These are phyloP conservation scores for Paracentrotus lividus DNA, from an alignment of 53 echinoderm and acorn worm genomes.

Conservation along the genomic window DNA sequence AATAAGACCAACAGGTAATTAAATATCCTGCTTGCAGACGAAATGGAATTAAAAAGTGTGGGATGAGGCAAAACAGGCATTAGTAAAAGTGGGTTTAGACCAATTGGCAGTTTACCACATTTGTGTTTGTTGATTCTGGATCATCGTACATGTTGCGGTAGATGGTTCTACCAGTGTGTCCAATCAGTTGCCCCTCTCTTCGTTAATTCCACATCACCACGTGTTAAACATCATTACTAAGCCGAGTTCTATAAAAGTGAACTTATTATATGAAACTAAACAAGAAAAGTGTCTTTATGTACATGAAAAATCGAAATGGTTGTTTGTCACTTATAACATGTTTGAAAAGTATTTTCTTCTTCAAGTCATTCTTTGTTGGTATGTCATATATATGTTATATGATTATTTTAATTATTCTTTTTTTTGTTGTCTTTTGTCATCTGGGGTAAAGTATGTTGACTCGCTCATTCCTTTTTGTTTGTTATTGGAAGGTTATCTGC, in stretches of 20 bases:
- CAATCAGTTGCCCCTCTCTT: neutral
- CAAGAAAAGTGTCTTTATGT: constrained; percentile 55
- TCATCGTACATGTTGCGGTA: too few species aligned
- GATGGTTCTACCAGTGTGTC: neutral
- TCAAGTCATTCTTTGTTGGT: neutral
- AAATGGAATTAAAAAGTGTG: too few species aligned
- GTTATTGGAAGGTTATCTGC: neutral
- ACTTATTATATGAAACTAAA: constrained; percentile 50
- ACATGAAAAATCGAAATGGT: constrained; percentile 10
- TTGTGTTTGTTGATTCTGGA: too few species aligned
- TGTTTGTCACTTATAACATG: neutral
- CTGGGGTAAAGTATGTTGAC: neutral
- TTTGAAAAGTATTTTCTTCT: neutral
- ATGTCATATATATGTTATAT: neutral
- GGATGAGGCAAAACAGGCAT: too few species aligned
- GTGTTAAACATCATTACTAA: neutral
- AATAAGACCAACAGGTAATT: neutral
- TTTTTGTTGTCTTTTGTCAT: neutral
- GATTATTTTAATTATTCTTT: neutral
- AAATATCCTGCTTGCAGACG: neutral
- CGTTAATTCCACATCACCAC: neutral
- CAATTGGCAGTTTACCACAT: too few species aligned
- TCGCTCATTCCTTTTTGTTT: constrained; percentile 32
- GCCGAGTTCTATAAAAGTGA: constrained; percentile 2
- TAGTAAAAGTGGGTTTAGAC: too few species aligned